Base-by-base conservation (phyloP, 2,888 invertebrate genomes). In the Parthenolecanium corni region DNA sequence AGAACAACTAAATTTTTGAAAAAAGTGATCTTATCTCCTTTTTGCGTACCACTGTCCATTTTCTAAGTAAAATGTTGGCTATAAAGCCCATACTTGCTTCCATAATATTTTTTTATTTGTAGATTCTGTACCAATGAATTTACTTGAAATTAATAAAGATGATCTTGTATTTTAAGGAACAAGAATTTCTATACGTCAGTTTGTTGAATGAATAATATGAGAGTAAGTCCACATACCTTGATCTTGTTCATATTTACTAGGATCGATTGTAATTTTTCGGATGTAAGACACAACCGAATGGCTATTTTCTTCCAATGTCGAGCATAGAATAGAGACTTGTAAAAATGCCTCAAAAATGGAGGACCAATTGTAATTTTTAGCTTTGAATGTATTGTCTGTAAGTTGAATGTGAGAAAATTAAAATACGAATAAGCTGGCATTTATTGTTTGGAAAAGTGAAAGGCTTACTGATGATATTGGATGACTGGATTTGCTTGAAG, bases 401-500 rank as follows among this genome's bases (percentile, higher is more conserved):
- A 44, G 14, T 52, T 3, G 21, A 1, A 58, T 36, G 9, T 52
- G 16, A 38, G 3, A 18, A 5, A 20, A 47, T 20, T 31, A 31
- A 4, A n/a, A n/a, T n/a, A n/a, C 5, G 12, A 21, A 12, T 2
- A 52, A 31, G 38, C 38, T 18, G n/a, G 38, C 21, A 53, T 38
- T 1, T 51, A 51, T 16, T 14, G n/a, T 3, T 18, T 24, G n/a
- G 11, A 6, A 52, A 23, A 12, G 6, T n/a, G 11, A 14, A 6
- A 18, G 40, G 16, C 40, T 20, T 52, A 63, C 63, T 47, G 36
- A 23, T 16, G 36, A 46, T 46, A 46, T 54, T 47, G 31, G 44
- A 24, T 9, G 46, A 31, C 31, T 47, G 12, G 9, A 63, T 12
- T 11, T 16, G 16, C 11, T 54, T 24, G 79, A 92, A 93, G 12